phyloP scores from a whole-genome alignment of 2,888 invertebrate species.

The Euplagia quadripunctaria region DNA sequence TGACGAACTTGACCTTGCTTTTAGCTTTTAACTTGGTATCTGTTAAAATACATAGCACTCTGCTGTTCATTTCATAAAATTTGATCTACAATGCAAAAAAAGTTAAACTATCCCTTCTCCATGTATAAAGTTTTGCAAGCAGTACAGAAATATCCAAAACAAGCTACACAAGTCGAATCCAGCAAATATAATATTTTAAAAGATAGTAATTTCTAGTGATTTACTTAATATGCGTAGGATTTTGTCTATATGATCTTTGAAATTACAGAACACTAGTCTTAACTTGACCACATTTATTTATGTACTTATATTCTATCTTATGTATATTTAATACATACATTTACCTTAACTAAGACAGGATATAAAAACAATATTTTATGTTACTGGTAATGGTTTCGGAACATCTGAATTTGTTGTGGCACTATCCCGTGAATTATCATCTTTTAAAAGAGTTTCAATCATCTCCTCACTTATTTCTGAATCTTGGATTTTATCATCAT shows the following conservation, averaged over 20 bases:
- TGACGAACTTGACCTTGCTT: background rate
- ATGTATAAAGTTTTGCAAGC: background rate
- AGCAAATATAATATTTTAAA: background rate
- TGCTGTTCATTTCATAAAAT: background rate
- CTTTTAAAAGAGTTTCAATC: conserved; percentile 73
- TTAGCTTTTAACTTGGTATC: background rate
- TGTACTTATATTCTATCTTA: conserved; percentile 46
- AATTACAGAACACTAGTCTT: conserved; percentile 19
- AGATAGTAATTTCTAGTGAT: background rate
- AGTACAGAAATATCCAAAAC: background rate
- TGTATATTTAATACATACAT: conserved; percentile 32
- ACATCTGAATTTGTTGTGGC: conserved; percentile 41
- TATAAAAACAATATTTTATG: conserved; percentile 43
- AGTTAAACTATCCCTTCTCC: background rate
- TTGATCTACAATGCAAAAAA: background rate
- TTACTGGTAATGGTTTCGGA: conserved; percentile 44
- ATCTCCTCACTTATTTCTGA: conserved; percentile 75
- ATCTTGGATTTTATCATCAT: conserved; percentile 62
- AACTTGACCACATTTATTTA: conserved; percentile 36
- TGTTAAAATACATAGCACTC: too few relatives aligned
- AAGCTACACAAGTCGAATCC: background rate
- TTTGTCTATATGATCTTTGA: conserved; percentile 16
- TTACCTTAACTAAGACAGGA: conserved; percentile 40
- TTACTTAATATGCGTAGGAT: background rate
- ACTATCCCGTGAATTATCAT: conserved; percentile 58